Evolutionary conservation across 2,888 invertebrate species (phyloP).

Genomic region (Odiellus spinosus): DNA sequence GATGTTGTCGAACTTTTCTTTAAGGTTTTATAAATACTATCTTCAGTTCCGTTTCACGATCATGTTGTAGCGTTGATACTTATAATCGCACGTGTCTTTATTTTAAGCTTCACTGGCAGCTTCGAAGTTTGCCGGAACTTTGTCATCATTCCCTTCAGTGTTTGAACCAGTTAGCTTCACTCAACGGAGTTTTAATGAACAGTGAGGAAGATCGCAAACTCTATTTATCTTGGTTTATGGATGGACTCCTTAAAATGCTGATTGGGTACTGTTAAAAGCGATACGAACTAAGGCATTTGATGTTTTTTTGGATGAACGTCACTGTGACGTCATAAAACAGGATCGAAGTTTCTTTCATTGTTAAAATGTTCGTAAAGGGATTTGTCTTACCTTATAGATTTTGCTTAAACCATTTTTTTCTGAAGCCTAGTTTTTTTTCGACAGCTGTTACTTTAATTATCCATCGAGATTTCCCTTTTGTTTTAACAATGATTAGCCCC

Average conservation of each 20-base stretch:
- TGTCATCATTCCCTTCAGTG: constrained; percentile 58
- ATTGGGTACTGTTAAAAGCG: constrained; percentile 32
- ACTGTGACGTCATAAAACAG: constrained; percentile 1
- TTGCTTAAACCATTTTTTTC: too few species aligned
- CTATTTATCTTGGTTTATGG: constrained; percentile 43
- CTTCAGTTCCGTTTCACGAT: too few species aligned
- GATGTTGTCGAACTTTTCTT: constrained; percentile 59
- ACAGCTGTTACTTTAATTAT: too few species aligned
- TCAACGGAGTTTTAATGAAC: constrained; percentile 43
- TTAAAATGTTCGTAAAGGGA: background rate
- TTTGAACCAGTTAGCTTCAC: constrained; percentile 58
- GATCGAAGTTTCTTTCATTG: background rate
- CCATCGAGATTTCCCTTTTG: too few species aligned
- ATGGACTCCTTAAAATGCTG: constrained; percentile 43
- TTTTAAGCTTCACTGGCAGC: constrained; percentile 52
- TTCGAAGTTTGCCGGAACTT: constrained; percentile 38
- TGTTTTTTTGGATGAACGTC: background rate
- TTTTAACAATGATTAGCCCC: background rate
- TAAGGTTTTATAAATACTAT: too few species aligned
- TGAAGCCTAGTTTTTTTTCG: too few species aligned
- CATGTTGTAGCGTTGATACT: too few species aligned
- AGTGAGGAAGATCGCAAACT: constrained; percentile 36
- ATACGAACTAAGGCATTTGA: background rate
- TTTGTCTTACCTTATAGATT: too few species aligned
- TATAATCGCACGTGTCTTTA: background rate